Percentiles rank a stretch among this genome's conserved stretches.
phyloP scores from a whole-genome alignment of 2,113 vertebrate species.

The mouse (Mus musculus) region GRCm39 chr2:163736001-163736500 shows the following conservation, averaged over 20 bases:
- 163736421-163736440: background rate
- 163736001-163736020: background rate
- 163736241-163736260: background rate
- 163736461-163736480: background rate
- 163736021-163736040: background rate
- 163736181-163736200: background rate
- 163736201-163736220: background rate
- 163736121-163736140: background rate
- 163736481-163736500: background rate
- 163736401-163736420: background rate
- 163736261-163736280: background rate
- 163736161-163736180: background rate
- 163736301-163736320: slow-evolving; percentile 20
- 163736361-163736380: background rate
- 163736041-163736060: background rate
- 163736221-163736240: background rate
- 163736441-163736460: background rate
- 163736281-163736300: background rate
- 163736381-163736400: background rate
- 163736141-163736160: background rate
- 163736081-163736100: background rate
- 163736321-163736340: slow-evolving; percentile 7
- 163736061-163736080: background rate
- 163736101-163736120: background rate
- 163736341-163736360: background rate